Evolutionary conservation across 2,797 vertebrate species (phyloP).

Genomic region (Vipera latastei): DNA sequence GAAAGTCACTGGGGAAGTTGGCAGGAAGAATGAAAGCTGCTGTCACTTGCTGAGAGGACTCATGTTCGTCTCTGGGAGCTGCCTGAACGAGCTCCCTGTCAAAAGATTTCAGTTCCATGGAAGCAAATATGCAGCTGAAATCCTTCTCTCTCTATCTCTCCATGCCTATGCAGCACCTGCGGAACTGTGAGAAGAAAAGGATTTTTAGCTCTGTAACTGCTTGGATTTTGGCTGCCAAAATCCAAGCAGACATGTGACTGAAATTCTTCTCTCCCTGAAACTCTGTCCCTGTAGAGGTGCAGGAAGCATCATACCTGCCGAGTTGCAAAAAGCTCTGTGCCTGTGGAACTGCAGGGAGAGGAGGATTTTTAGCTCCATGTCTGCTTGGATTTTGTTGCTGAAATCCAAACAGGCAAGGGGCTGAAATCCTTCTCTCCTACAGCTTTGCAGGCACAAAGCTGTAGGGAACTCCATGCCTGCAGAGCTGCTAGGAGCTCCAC

Average conservation of each 20-base stretch:
- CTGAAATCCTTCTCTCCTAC: not conserved
- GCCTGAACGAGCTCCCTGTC: not conserved
- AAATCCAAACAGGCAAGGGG: not conserved
- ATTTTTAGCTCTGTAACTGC: not conserved
- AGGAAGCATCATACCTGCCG: not conserved
- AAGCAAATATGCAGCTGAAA: not conserved
- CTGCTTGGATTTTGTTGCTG: not conserved
- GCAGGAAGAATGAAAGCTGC: not conserved
- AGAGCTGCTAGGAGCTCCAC: not conserved
- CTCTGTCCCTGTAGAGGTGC: not conserved
- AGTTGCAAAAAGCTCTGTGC: not conserved
- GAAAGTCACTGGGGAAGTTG: not conserved
- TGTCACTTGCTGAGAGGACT: not conserved
- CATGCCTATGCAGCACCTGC: not conserved
- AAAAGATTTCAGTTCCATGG: not conserved
- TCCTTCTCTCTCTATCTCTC: not conserved
- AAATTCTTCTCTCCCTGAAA: not conserved
- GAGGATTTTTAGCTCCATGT: not conserved
- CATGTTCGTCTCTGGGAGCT: not conserved
- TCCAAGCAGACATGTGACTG: not conserved
- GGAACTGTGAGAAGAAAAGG: not conserved
- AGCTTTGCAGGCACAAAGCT: not conserved
- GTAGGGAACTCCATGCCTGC: not conserved
- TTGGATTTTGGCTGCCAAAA: not conserved
- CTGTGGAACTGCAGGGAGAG: not conserved